Conservation (phyloP, 2,797 vertebrate genomes). For the Margarornis squamiger region DNA sequence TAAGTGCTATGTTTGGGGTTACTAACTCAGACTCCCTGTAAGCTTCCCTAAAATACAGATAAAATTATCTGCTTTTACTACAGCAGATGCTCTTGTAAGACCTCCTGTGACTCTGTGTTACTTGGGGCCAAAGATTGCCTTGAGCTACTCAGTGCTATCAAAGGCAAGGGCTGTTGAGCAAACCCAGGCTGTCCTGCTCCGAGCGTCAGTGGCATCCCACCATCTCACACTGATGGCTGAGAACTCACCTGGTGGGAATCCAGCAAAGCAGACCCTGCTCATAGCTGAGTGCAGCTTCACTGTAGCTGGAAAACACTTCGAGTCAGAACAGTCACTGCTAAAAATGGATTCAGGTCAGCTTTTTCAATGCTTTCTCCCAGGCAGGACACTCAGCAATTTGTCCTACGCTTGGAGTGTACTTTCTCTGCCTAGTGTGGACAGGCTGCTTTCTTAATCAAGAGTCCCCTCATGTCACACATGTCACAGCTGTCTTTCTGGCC, state of each 20-base stretch:
- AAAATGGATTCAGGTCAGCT: slow-evolving; percentile 1
- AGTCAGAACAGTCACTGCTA: neutral
- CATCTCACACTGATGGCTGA: neutral
- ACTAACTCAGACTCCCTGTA: neutral
- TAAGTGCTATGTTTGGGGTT: neutral
- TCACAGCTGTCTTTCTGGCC: neutral
- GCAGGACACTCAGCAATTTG: neutral
- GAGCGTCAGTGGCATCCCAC: rapidly evolving
- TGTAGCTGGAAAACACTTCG: neutral
- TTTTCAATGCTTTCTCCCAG: neutral
- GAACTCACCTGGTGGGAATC: neutral
- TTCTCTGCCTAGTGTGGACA: neutral
- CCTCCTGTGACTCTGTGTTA: neutral
- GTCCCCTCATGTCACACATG: neutral
- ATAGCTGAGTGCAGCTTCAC: neutral
- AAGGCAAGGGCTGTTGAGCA: neutral
- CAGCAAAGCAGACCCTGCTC: neutral
- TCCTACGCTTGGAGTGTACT: neutral
- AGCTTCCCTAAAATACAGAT: slow-evolving; percentile 1
- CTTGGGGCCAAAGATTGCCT: neutral
- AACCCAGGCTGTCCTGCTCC: neutral
- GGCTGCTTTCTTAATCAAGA: neutral
- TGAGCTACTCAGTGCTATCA: neutral
- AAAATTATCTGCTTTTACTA: neutral
- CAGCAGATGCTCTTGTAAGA: neutral